Percentiles rank a stretch among this genome's conserved stretches.
These are phyloP conservation scores for Rhabdomys dilectus DNA, from an alignment of 2,113 vertebrate genomes.

Conservation along the genomic window DNA sequence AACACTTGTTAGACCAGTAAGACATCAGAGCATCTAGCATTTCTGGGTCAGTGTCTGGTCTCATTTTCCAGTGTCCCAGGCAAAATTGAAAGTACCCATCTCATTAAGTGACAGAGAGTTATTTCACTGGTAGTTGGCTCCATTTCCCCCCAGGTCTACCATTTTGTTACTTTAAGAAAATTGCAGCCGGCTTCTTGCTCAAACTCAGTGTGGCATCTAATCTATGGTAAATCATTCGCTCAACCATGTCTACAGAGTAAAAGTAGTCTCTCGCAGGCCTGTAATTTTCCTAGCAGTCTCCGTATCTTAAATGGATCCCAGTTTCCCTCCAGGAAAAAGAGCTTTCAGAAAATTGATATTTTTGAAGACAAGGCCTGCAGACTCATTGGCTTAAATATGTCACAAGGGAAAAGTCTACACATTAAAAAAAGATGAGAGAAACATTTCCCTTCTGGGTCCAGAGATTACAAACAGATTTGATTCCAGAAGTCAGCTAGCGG, in stretches of 20 bases:
- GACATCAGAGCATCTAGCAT: not conserved
- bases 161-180: slow-evolving; percentile 55
- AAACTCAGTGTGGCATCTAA: slow-evolving; percentile 47
- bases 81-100: not conserved
- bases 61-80: not conserved
- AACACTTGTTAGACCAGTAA: not conserved
- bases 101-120: not conserved
- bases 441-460: not conserved
- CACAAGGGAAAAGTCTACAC: slow-evolving; percentile 10
- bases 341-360: slow-evolving; percentile 41
- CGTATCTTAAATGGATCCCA: slow-evolving; percentile 40
- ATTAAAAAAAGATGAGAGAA: not conserved
- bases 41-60: not conserved
- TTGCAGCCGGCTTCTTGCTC: slow-evolving; percentile 8
- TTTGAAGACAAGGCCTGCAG: not conserved
- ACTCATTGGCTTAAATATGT: slow-evolving; percentile 21
- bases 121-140: not conserved
- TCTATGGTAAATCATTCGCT: slow-evolving; percentile 48
- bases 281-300: slow-evolving; percentile 34
- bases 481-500: not conserved
- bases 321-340: not conserved
- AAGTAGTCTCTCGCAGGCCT: not conserved
- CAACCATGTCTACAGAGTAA: slow-evolving; percentile 5
- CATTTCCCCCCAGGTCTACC: not conserved
- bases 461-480: not conserved